A percentile compares a stretch with the other conserved stretches of the same genome.
phyloP scores from a whole-genome alignment of 2,113 vertebrate genomes.

The Tragelaphus imberbis region DNA sequence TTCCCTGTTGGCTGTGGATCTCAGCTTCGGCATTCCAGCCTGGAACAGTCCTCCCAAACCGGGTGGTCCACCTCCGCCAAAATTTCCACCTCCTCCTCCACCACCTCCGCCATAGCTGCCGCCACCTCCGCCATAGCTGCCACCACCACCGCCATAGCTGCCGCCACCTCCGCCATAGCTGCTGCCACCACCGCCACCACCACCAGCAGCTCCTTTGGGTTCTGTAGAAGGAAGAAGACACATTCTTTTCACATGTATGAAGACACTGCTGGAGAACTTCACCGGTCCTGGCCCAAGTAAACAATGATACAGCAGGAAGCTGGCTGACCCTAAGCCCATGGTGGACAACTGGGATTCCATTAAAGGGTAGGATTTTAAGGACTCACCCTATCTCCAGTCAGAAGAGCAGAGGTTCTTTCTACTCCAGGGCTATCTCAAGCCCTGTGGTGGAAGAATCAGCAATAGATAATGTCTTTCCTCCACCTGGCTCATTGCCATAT shows the following conservation, averaged over 20 bases:
- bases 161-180: constrained; percentile 65
- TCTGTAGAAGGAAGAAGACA: constrained; percentile 81
- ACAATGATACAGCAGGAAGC: not conserved
- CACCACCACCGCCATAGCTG: constrained; percentile 62
- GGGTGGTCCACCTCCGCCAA: constrained; percentile 78
- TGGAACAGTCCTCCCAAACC: constrained; percentile 94
- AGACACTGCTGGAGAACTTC: not conserved
- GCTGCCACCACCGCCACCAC: constrained; percentile 64
- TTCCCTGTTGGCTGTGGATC: constrained; percentile 86
- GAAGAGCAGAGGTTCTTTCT: not conserved
- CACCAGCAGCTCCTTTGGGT: constrained; percentile 81
- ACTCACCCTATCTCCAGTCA: not conserved
- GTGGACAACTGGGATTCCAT: not conserved
- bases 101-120: not conserved
- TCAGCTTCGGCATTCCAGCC: constrained; percentile 94
- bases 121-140: constrained; percentile 70
- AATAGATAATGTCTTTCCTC: not conserved
- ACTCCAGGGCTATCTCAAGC: not conserved
- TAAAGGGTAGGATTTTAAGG: not conserved
- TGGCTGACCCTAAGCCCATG: not conserved
- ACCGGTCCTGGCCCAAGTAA: not conserved
- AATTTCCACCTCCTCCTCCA: constrained; percentile 59
- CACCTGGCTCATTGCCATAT: not conserved
- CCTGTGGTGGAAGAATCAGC: not conserved
- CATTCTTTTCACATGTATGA: not conserved